A percentile compares a stretch with the other conserved stretches of the same genome.
Conservation (phyloP, 2,113 vertebrate species). For the Bubo blakistoni region DNA sequence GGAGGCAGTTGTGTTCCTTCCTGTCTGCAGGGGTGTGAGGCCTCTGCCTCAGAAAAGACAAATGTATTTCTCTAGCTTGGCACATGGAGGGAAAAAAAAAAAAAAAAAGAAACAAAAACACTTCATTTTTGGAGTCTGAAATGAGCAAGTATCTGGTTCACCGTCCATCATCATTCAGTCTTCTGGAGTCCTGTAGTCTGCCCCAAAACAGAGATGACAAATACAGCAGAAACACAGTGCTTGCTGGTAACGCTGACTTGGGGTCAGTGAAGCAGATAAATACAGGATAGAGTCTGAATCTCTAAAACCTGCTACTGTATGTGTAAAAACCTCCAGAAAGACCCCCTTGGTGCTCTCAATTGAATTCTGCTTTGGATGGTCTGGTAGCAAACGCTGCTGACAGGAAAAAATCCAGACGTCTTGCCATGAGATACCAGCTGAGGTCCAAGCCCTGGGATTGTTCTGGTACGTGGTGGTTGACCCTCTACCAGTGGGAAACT, state of each 20-base stretch:
- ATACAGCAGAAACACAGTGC: neutral
- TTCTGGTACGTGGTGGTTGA: neutral
- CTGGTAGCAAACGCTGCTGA: neutral
- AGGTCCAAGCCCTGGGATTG: neutral
- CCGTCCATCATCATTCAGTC: neutral
- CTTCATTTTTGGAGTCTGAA: neutral
- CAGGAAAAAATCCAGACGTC: neutral
- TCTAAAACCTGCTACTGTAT: neutral
- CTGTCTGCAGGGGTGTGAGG: neutral
- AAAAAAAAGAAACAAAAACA: neutral
- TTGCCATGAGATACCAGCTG: neutral
- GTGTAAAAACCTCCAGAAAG: neutral
- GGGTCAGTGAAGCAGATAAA: neutral
- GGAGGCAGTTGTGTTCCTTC: neutral
- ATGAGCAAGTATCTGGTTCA: neutral
- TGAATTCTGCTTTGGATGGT: neutral
- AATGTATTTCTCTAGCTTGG: neutral
- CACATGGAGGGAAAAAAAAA: neutral
- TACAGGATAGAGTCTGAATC: neutral
- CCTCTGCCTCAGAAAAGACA: neutral
- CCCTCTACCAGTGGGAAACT: neutral
- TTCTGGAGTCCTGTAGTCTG: neutral
- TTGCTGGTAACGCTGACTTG: rapidly evolving
- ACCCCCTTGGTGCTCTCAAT: neutral
- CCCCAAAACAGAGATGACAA: neutral